phyloP scores from a whole-genome alignment of 2,888 invertebrate genomes.

The Drosophila colorata region DNA sequence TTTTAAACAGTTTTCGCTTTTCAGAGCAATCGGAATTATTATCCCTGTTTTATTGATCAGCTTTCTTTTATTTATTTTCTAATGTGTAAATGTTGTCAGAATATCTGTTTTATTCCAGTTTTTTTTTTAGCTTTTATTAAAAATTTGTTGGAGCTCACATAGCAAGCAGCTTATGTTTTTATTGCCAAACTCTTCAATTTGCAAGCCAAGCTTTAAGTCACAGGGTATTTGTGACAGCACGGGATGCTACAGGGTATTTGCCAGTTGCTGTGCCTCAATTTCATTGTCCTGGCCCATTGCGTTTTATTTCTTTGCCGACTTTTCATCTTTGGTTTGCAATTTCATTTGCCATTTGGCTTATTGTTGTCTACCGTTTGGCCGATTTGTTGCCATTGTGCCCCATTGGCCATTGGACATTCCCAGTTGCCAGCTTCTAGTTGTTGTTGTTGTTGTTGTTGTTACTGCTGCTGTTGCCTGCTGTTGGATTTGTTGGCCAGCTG shows the following conservation, averaged over 20 bases:
- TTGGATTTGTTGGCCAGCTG: constrained; percentile 60
- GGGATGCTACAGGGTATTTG: constrained; percentile 22
- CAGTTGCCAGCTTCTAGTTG: constrained; percentile 11
- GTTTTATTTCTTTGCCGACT: constrained; percentile 48
- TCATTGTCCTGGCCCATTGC: constrained; percentile 34
- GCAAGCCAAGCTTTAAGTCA: no score
- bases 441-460: constrained; percentile 13
- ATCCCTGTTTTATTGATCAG: no score
- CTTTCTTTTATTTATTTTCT: no score
- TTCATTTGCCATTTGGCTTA: constrained; percentile 57
- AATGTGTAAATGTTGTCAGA: no score
- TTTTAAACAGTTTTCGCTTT: no score
- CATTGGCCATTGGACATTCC: constrained; percentile 26
- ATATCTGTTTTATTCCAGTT: no score
- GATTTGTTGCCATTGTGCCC: constrained; percentile 58
- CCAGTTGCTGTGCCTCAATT: constrained; percentile 2
- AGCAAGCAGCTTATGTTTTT: not conserved
- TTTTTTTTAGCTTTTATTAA: no score
- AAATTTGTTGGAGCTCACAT: no score
- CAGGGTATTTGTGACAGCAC: no score
- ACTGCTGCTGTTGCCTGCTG: constrained; percentile 22
- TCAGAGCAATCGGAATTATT: no score
- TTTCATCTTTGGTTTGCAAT: constrained; percentile 71
- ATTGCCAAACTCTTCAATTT: no score
- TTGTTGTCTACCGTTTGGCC: constrained; percentile 53